phyloP scores from a whole-genome alignment of 2,113 vertebrate species.

The Monarcha castaneiventris region DNA sequence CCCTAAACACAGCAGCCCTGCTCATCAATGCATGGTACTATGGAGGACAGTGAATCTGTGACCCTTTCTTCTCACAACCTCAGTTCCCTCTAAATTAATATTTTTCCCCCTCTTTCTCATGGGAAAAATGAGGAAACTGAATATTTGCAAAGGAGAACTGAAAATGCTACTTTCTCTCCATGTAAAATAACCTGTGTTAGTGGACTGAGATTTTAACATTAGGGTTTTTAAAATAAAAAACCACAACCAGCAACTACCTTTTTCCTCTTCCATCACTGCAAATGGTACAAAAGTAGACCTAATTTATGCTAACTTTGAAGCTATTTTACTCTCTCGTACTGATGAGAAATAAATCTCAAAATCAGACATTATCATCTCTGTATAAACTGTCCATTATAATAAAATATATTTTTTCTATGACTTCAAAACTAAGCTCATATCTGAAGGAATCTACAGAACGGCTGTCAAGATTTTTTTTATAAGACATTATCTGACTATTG shows the following conservation, averaged over 20 bases:
- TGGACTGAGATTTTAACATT: background rate
- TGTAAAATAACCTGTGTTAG: background rate
- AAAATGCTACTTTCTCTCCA: background rate
- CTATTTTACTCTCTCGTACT: background rate
- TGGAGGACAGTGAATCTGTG: background rate
- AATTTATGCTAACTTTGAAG: background rate
- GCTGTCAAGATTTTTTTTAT: background rate
- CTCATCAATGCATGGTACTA: background rate
- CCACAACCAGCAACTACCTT: rapidly evolving
- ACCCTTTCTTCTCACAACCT: background rate
- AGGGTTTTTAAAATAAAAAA: background rate
- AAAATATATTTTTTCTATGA: background rate
- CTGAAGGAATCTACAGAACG: background rate
- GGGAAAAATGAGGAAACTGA: background rate
- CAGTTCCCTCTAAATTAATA: background rate
- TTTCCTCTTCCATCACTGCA: background rate
- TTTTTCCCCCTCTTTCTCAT: background rate
- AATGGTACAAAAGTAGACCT: background rate
- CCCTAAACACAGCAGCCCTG: background rate
- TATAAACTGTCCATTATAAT: background rate
- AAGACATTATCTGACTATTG: background rate
- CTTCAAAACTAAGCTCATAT: background rate
- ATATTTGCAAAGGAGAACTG: background rate
- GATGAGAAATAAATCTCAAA: background rate
- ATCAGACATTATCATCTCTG: background rate